Evolutionary conservation across 2,888 invertebrate genomes (phyloP).

Genomic region (Abscondita cerata): DNA sequence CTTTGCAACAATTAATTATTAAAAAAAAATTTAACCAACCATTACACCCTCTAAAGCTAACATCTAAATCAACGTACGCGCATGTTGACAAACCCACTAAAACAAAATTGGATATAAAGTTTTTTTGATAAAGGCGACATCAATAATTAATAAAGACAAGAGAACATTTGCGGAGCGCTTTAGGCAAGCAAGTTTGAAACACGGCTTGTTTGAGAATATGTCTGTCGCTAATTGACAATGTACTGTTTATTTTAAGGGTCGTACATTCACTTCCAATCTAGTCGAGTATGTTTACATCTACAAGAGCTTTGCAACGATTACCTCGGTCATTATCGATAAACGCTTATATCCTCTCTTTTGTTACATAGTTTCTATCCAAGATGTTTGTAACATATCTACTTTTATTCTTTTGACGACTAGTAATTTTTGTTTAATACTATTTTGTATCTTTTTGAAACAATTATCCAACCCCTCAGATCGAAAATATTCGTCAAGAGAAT

Average conservation of each 20-base stretch:
- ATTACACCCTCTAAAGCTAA: too few species aligned
- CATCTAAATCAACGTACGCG: too few species aligned
- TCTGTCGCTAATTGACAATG: constrained; percentile 54
- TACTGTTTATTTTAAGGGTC: constrained; percentile 57
- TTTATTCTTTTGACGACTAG: constrained; percentile 2
- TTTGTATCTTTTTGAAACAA: too few species aligned
- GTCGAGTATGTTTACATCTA: constrained; percentile 57
- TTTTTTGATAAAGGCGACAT: neutral
- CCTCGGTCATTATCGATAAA: constrained; percentile 42
- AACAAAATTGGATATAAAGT: neutral
- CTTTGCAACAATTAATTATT: too few species aligned
- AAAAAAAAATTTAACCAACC: too few species aligned
- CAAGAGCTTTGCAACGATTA: constrained; percentile 52
- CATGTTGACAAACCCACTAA: neutral
- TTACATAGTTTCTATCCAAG: constrained; percentile 16
- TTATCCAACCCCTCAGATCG: too few species aligned
- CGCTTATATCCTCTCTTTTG: constrained; percentile 26
- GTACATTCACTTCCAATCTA: constrained; percentile 57
- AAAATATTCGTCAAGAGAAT: too few species aligned
- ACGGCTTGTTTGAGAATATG: constrained; percentile 30
- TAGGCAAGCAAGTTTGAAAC: constrained; percentile 22
- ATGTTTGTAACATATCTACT: constrained; percentile 15
- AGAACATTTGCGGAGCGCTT: constrained; percentile 13
- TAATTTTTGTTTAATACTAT: too few species aligned
- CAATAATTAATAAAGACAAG: constrained; percentile 21